These are phyloP conservation scores for Apodemus sylvaticus DNA, from an alignment of 2,113 vertebrate species.

Conservation along the genomic window DNA sequence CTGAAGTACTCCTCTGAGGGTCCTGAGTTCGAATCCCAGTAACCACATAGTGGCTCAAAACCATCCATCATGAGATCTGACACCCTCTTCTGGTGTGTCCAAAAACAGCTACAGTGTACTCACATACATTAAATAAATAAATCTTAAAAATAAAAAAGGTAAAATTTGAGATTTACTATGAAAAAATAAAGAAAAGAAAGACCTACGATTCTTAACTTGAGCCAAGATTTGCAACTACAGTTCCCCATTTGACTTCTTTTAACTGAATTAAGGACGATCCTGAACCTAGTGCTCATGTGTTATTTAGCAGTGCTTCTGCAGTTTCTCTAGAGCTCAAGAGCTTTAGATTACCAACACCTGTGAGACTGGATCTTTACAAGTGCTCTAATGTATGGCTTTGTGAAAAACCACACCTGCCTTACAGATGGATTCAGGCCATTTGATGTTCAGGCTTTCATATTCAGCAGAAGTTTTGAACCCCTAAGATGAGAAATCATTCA, in stretches of 20 bases:
- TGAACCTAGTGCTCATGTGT: background rate
- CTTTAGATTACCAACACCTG: constrained; percentile 9
- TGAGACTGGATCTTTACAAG: background rate
- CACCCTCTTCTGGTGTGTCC: too few species aligned
- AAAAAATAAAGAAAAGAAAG: too few species aligned
- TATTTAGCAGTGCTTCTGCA: constrained; percentile 8
- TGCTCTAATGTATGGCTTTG: background rate
- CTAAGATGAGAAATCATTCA: background rate
- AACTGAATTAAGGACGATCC: background rate
- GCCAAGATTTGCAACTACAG: background rate
- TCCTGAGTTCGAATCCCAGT: too few species aligned
- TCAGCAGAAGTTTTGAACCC: constrained; percentile 6
- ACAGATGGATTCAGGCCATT: background rate
- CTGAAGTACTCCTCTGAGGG: too few species aligned
- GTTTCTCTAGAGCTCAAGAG: background rate
- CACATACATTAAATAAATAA: too few species aligned
- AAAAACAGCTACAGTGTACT: too few species aligned
- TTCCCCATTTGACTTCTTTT: background rate
- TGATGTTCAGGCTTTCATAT: background rate
- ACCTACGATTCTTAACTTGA: background rate
- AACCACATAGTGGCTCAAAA: too few species aligned
- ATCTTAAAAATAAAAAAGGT: too few species aligned
- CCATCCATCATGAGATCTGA: too few species aligned
- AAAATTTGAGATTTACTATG: too few species aligned
- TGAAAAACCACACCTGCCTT: background rate